Evolutionary conservation across 2,113 vertebrate species (phyloP).

Genomic region (Nyctibius bracteatus): DNA sequence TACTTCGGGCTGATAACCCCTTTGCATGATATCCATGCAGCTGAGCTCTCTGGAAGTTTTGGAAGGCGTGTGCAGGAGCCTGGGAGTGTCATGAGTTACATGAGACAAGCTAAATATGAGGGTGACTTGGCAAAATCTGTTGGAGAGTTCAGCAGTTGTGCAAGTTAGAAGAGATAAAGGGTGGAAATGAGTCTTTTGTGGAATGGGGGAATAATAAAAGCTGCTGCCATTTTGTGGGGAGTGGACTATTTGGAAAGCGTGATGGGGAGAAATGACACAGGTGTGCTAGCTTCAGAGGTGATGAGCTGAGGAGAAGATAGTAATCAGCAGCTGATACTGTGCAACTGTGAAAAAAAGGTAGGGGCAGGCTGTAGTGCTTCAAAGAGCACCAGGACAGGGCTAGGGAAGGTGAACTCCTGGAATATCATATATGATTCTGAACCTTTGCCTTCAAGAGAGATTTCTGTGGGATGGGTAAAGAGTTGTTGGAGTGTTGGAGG

Average conservation of each 20-base stretch:
- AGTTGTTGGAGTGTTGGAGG: neutral
- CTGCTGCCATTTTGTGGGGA: neutral
- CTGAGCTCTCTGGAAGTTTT: neutral
- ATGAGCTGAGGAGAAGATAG: neutral
- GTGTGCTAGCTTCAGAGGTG: neutral
- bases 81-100: neutral
- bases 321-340: neutral
- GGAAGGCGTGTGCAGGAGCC: neutral
- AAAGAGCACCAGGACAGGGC: fast-evolving
- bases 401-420: fast-evolving
- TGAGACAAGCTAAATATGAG: neutral
- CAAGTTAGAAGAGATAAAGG: fast-evolving
- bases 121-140: neutral
- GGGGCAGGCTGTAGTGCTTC: neutral
- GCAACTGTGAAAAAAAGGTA: neutral
- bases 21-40: neutral
- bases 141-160: neutral
- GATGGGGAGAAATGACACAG: neutral
- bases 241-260: neutral
- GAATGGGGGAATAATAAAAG: neutral
- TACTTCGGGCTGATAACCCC: neutral
- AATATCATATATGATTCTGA: fast-evolving
- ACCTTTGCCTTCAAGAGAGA: fast-evolving
- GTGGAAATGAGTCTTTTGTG: neutral
- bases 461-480: fast-evolving